Evolutionary conservation across 1,140 invertebrate species (phyloP), one percentile per base, ranked within the genome.

Genomic region (Psix sp.): DNA sequence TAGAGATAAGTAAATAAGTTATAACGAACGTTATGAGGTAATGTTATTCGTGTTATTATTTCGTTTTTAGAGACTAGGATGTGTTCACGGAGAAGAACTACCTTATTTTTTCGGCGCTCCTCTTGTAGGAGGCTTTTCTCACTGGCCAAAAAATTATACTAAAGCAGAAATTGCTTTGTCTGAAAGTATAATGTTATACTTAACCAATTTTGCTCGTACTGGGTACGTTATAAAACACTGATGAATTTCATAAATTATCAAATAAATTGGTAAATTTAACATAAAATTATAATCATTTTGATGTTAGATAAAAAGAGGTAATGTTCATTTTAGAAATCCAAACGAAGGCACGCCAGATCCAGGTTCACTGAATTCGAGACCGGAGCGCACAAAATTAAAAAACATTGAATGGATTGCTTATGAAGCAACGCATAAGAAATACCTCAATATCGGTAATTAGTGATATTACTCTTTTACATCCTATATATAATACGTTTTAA

Each of bases 141-240:
- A 94, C 77, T 97, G 96, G 84, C 92, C 92, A 17, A 91, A 91
- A 75, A 95, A 96, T 87, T 99, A 96, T 86, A 97, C 94, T 5
- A 94, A 94, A 83, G 91, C 93, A 13, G 97, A 99, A 88, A 90
- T 94, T 46, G 91, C 93, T 42, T 89, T 99, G 4, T 94, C 96
- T 0, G 95, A 98, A 86, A 94, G 94, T 51, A 94, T 98, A 40
- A 98, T 99, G 90, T 91, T 94, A 17, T 98, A 97, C 82, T 94
- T 97, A 88, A 93, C 95, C n/a, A 99, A 99, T 88, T 99, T 99
- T 84, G 96, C 95, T 9, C 94, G 95, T 83, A 95, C 93, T n/a
- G 98, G 98, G 97, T 99, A 89, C 92, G 93, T 90, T 1, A 13
- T 26, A 17, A 11, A 13, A 4, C 21, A 24, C 21, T 24, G 21